Conservation (phyloP, 2,113 vertebrate species). For the Apteryx mantelli region DNA sequence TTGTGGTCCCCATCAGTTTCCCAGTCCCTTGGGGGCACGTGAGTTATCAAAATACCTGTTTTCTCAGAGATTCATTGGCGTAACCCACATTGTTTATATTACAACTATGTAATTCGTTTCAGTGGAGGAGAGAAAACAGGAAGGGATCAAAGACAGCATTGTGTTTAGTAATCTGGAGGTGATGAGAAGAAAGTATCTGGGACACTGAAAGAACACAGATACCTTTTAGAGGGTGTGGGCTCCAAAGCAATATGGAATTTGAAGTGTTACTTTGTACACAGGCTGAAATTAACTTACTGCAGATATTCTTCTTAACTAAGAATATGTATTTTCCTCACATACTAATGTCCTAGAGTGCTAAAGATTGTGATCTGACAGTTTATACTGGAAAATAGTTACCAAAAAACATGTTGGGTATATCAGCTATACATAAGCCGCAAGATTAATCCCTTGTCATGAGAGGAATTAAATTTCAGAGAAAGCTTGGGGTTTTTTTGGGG, state of each 20-base stretch:
- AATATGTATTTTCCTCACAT: not conserved
- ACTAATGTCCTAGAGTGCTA: not conserved
- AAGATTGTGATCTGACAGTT: not conserved
- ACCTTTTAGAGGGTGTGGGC: not conserved
- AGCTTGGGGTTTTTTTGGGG: not conserved
- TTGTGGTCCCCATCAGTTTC: not conserved
- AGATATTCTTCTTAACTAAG: not conserved
- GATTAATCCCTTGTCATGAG: not conserved
- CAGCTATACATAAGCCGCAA: not conserved
- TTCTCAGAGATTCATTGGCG: not conserved
- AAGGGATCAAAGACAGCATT: not conserved
- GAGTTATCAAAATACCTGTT: not conserved
- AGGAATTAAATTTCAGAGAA: not conserved
- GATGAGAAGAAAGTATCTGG: not conserved
- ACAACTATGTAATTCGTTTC: not conserved
- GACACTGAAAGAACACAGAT: not conserved
- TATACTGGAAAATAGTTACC: not conserved
- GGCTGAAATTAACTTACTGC: not conserved
- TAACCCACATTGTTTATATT: not conserved
- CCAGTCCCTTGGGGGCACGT: not conserved
- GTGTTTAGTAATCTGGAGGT: not conserved
- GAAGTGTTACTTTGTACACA: not conserved
- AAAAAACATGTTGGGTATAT: accelerated
- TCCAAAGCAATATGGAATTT: not conserved
- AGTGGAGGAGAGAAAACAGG: not conserved